Conservation (phyloP, 2,888 invertebrate genomes). For the Pegoplata infirma region DNA sequence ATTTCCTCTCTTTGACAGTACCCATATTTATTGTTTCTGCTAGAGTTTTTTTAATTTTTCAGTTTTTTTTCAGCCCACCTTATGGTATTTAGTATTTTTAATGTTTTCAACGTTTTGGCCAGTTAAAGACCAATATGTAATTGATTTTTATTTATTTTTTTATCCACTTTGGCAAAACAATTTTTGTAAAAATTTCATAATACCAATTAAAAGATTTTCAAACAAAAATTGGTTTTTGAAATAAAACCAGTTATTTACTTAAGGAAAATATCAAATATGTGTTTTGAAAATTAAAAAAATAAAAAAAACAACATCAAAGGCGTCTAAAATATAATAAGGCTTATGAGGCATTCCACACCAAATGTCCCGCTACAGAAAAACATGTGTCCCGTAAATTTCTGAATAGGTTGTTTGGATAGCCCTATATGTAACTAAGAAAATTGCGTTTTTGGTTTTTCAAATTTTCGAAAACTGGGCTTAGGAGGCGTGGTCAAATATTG, state of each 20-base stretch:
- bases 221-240: conserved; percentile 30
- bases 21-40: no score
- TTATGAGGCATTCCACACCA: no score
- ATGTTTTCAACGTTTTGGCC: conserved; percentile 42
- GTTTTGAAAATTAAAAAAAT: background rate
- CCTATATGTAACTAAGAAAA: no score
- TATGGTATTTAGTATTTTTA: no score
- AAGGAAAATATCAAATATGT: conserved; percentile 32
- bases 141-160: conserved; percentile 52
- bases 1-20: no score
- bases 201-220: conserved; percentile 61
- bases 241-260: conserved; percentile 37
- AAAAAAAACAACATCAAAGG: conserved; percentile 37
- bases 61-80: background rate
- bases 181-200: conserved; percentile 54
- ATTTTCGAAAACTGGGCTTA: no score
- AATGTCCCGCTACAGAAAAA: no score
- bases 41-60: conserved; percentile 7
- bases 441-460: no score
- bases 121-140: conserved; percentile 37
- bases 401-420: no score
- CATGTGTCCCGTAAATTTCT: no score
- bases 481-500: no score
- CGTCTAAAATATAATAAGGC: conserved; percentile 44
- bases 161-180: background rate